phyloP scores from a whole-genome alignment of 2,113 vertebrate species.

The Chauna torquata region DNA sequence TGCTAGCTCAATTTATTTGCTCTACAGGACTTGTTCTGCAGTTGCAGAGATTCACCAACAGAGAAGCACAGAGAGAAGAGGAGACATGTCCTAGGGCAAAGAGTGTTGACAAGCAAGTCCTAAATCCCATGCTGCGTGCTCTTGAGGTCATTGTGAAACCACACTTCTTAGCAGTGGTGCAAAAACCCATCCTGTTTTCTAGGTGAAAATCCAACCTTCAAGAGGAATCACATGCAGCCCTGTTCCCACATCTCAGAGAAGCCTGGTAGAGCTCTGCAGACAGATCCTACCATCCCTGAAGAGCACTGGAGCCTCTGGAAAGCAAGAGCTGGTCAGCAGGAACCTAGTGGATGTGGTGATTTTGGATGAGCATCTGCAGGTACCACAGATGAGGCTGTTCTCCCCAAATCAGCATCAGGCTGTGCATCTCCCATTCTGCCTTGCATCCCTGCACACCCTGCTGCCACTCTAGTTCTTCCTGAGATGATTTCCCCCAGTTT shows the following conservation, averaged over 20 bases:
- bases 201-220: rapidly evolving
- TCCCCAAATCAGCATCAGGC: not conserved
- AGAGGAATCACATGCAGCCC: not conserved
- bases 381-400: rapidly evolving
- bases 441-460: not conserved
- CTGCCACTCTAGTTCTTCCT: too few species aligned
- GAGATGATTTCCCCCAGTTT: not conserved
- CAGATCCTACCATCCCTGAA: not conserved
- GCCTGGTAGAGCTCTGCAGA: not conserved
- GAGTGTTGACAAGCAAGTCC: not conserved
- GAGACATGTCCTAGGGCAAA: rapidly evolving
- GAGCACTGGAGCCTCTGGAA: not conserved
- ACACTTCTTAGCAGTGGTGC: not conserved
- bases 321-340: not conserved
- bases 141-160: not conserved
- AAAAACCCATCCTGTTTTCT: not conserved
- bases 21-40: not conserved
- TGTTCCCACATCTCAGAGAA: rapidly evolving
- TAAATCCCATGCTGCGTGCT: not conserved
- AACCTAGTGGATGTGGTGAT: rapidly evolving
- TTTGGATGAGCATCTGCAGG: not conserved
- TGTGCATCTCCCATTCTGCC: not conserved
- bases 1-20: not conserved
- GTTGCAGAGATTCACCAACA: not conserved
- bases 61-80: not conserved